Evolutionary conservation across 2,888 invertebrate genomes (phyloP).

Genomic region (Hydropsyche betteni): DNA sequence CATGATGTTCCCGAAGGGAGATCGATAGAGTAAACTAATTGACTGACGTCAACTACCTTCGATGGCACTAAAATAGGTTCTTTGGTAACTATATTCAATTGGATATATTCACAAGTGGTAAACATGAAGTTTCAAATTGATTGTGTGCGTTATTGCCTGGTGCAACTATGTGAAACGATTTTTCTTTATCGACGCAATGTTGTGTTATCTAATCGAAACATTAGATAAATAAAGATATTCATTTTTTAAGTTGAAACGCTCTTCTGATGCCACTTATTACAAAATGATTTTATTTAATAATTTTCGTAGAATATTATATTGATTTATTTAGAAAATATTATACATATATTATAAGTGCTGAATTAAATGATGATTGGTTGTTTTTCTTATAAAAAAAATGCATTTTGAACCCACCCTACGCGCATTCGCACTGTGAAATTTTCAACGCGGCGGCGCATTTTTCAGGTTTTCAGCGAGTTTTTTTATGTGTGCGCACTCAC

Average conservation of each 20-base stretch:
- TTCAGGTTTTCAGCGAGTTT: slow-evolving; percentile 42
- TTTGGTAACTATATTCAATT: not conserved
- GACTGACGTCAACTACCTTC: not conserved
- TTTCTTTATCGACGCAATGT: not conserved
- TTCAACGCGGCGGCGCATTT: slow-evolving; percentile 47
- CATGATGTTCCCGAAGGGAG: not conserved
- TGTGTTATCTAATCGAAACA: slow-evolving; percentile 1
- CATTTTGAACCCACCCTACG: not conserved
- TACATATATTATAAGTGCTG: not conserved
- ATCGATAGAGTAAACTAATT: slow-evolving; percentile 12
- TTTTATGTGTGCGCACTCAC: slow-evolving; percentile 35
- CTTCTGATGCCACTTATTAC: not conserved
- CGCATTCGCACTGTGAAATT: slow-evolving; percentile 11
- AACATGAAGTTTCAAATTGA: not conserved
- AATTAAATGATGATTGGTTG: too few species aligned
- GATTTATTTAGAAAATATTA: not conserved
- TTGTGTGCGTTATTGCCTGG: too few species aligned
- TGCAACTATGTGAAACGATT: not conserved
- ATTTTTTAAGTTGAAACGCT: too few species aligned
- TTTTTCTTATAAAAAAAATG: too few species aligned
- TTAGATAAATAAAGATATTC: too few species aligned
- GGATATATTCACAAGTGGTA: not conserved
- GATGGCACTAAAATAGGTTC: not conserved
- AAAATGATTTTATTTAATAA: not conserved
- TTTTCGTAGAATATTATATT: not conserved